phyloP scores from a whole-genome alignment of 1,140 invertebrate species.

The Bradysia coprophila region DNA sequence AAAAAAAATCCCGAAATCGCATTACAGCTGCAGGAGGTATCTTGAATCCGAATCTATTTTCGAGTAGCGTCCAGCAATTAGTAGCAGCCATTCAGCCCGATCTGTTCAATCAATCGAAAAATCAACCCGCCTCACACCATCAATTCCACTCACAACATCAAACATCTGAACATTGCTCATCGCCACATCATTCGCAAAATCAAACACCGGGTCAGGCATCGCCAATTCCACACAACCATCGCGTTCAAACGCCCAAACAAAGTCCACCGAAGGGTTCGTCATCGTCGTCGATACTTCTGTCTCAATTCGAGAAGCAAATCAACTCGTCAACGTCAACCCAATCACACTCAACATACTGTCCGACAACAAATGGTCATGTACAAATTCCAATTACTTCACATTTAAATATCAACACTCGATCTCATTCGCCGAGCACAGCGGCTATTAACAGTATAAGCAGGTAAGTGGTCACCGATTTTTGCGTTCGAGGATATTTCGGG shows the following conservation, averaged over 20 bases:
- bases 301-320: neutral
- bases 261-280: slow-evolving; percentile 14
- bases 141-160: slow-evolving; percentile 4
- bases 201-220: neutral
- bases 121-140: slow-evolving; percentile 7
- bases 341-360: neutral
- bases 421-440: slow-evolving; percentile 4
- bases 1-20: neutral
- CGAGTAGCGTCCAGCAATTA: slow-evolving; percentile 20
- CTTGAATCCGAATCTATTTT: slow-evolving; percentile 20
- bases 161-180: neutral
- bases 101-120: slow-evolving; percentile 8
- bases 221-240: neutral
- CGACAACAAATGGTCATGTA: neutral
- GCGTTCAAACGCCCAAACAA: slow-evolving; percentile 21
- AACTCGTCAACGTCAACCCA: neutral
- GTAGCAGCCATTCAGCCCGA: slow-evolving; percentile 20
- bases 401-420: neutral
- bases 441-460: slow-evolving; percentile 28
- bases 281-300: slow-evolving; percentile 7
- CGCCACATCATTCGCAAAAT: slow-evolving; percentile 1
- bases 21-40: neutral
- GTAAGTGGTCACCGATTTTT: too few species aligned
- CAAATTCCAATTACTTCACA: neutral
- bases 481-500: too few species aligned